phyloP scores from a whole-genome alignment of 2,113 vertebrate species.

The Drymodes brunneopygia region DNA sequence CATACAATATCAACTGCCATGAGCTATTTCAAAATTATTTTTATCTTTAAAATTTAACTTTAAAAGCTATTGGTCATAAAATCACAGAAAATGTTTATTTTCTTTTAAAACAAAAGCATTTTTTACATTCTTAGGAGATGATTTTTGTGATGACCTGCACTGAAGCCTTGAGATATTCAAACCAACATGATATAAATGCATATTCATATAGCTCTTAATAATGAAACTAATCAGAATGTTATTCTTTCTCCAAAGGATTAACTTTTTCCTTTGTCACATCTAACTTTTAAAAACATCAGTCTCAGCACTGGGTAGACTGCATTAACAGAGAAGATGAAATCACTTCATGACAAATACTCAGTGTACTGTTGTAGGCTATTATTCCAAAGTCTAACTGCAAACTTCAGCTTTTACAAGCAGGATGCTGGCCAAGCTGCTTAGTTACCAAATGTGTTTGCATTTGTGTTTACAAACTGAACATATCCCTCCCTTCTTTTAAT shows the following conservation, averaged over 20 bases:
- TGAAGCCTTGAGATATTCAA: not conserved
- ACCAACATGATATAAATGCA: not conserved
- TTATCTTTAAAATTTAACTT: not conserved
- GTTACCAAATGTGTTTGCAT: constrained; percentile 49
- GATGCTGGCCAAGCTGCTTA: constrained; percentile 19
- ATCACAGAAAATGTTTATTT: not conserved
- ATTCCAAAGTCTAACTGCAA: constrained; percentile 14
- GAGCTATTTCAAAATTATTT: not conserved
- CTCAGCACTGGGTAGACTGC: not conserved
- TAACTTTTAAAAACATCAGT: constrained; percentile 1
- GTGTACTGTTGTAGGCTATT: constrained; percentile 6
- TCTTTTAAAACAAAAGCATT: not conserved
- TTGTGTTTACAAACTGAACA: constrained; percentile 54
- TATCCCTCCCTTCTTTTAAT: not conserved
- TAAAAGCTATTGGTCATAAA: not conserved
- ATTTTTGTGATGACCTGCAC: not conserved
- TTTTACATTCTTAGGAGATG: not conserved
- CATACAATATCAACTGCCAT: not conserved
- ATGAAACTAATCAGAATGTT: not conserved
- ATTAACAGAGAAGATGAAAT: constrained; percentile 36
- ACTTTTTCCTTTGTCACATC: not conserved
- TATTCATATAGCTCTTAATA: not conserved
- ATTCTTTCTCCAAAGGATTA: not conserved
- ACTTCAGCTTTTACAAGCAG: constrained; percentile 33
- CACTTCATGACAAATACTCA: constrained; percentile 20